phyloP scores from a whole-genome alignment of 2,888 invertebrate genomes.

The Parnassius glacialis region DNA sequence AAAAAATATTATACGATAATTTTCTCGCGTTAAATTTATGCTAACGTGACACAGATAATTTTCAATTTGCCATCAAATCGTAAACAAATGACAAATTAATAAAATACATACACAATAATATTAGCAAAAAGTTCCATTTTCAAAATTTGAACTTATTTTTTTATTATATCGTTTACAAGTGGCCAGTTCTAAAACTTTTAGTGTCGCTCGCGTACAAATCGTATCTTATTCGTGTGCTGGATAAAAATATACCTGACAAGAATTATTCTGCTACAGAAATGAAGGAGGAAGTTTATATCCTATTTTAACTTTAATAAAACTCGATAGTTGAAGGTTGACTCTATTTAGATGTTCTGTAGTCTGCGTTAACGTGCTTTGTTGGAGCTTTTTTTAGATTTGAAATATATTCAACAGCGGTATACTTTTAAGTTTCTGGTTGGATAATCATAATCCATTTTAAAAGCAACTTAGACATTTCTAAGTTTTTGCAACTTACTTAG shows the following conservation, averaged over 20 bases:
- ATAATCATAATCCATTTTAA: conserved; percentile 37
- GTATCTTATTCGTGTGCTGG: neutral
- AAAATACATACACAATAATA: too few relatives aligned
- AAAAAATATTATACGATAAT: too few relatives aligned
- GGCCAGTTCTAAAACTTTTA: too few relatives aligned
- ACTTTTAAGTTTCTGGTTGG: conserved; percentile 39
- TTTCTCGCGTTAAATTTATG: too few relatives aligned
- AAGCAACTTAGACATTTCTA: conserved; percentile 17
- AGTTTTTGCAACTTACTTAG: conserved; percentile 35
- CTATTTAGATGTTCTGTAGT: neutral
- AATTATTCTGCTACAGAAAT: neutral
- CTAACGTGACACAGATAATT: too few relatives aligned
- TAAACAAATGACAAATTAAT: too few relatives aligned
- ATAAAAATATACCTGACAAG: neutral
- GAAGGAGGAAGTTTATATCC: neutral
- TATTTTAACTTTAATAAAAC: neutral
- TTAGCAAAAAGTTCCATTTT: too few relatives aligned
- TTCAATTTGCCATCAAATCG: too few relatives aligned
- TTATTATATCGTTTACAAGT: too few relatives aligned
- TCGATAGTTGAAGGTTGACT: neutral
- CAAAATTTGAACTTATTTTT: too few relatives aligned
- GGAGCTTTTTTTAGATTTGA: conserved; percentile 7
- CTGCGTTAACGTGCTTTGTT: neutral
- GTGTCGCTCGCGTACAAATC: too few relatives aligned
- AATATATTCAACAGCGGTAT: conserved; percentile 12